Percentiles rank a stretch among this genome's conserved stretches.
phyloP scores from a whole-genome alignment of 2,888 invertebrate genomes.

The Octonoba sinensis region DNA sequence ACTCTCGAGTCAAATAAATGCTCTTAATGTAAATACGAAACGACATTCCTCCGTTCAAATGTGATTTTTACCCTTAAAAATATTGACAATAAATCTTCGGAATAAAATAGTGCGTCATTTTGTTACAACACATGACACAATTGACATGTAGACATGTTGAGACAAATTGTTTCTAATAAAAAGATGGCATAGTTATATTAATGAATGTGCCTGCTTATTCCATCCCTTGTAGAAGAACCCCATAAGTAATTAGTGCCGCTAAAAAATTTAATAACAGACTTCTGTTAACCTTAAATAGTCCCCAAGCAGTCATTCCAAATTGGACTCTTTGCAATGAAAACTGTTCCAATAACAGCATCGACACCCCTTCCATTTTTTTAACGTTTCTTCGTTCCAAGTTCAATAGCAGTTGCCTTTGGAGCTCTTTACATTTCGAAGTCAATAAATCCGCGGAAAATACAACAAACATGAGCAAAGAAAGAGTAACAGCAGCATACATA shows the following conservation, averaged over 20 bases:
- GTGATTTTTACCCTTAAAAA: no score
- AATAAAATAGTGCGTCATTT: no score
- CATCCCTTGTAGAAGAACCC: constrained; percentile 40
- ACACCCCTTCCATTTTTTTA: not conserved
- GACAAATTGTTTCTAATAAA: no score
- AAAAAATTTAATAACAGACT: constrained; percentile 33
- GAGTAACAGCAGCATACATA: constrained; percentile 18
- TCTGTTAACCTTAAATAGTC: constrained; percentile 46
- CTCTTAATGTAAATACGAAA: no score
- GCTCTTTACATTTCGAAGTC: not conserved
- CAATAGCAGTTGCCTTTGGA: constrained; percentile 1
- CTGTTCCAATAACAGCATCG: not conserved
- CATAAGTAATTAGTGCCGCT: constrained; percentile 47
- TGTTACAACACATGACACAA: no score
- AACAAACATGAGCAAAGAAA: constrained; percentile 13
- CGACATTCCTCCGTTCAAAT: no score
- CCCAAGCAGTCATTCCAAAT: constrained; percentile 33
- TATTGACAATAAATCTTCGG: no score
- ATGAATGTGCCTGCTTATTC: no score
- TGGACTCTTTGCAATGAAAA: not conserved
- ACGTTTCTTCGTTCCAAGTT: not conserved
- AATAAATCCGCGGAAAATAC: constrained; percentile 24
- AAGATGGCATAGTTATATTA: no score
- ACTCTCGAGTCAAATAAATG: no score
- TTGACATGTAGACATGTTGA: no score